Base-by-base conservation (phyloP, 2,797 vertebrate species). In the Gambelia wislizenii region DNA sequence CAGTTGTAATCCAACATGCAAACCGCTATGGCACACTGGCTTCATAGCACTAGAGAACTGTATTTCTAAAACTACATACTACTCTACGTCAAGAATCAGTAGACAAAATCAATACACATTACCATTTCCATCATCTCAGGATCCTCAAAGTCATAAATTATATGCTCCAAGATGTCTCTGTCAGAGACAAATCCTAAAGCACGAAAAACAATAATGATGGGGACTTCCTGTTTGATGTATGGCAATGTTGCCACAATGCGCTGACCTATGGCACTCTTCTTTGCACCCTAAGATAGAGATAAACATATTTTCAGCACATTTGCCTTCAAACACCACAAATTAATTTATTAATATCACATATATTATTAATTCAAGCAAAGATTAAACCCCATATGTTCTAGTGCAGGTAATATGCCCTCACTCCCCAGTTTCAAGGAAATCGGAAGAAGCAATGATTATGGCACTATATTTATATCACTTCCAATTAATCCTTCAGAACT, bases 51-150 rank as follows among this genome's bases (percentile, higher is more conserved):
- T 27, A 27, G 86, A 12, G 12, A 89, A 82, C 14, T 76, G 22
- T 6, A 33, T 83, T 79, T 89, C 12, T 76, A 44, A 78, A 36
- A 74, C 56, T 36, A 52, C 12, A 49, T 10, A 25, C 14, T 18
- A 27, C 30, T 52, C 14, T 72, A 52, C n/a, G 39, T 47, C 42
- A 59, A 61, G 33, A 42, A 54, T 52, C 33, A 42, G 18, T 59
- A 54, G 27, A 91, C 25, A 83, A 7, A 91, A 90, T 94, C 87
- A 91, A 78, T 80, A 61, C 78, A 78, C 79, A 74, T 96, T 96
- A 99, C 99, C 99, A 99, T 99, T 97, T 99, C 99, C 99, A 99
- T 99, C 99, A 99, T 99, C 97, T 99, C 99, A 0, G 99, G 99
- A 94, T 99, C 99, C 88, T 99, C 99, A 86, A 99, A 99, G 94